A percentile compares a stretch with the other conserved stretches of the same genome.
phyloP scores from a whole-genome alignment of 1,140 invertebrate species.

The Drosophila jambulina region DNA sequence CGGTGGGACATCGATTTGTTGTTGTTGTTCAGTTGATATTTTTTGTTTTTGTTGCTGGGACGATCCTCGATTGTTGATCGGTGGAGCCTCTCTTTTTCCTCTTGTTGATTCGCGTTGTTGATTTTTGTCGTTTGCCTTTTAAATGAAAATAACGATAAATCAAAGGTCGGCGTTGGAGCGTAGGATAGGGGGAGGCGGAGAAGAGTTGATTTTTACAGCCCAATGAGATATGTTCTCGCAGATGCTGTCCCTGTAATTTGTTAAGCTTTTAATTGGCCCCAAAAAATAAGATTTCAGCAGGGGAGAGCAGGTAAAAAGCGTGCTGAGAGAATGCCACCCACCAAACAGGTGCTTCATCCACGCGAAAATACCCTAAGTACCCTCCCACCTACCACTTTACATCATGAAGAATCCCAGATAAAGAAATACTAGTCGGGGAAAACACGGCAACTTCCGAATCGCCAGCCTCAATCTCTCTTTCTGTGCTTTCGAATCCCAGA shows the following conservation, averaged over 20 bases:
- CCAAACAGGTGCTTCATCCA: constrained; percentile 19
- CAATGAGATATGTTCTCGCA: constrained; percentile 37
- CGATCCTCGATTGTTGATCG: constrained; percentile 34
- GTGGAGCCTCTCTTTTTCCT: constrained; percentile 5
- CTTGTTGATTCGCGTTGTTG: constrained; percentile 51
- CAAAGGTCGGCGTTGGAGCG: constrained; percentile 65
- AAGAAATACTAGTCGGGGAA: constrained; percentile 21
- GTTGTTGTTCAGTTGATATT: constrained; percentile 34
- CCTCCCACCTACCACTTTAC: neutral
- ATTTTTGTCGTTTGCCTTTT: constrained; percentile 83
- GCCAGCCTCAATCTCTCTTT: constrained; percentile 1
- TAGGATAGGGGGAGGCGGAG: neutral
- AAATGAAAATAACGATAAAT: constrained; percentile 83
- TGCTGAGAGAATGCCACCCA: constrained; percentile 22
- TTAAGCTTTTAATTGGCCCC: constrained; percentile 59
- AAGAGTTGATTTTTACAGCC: constrained; percentile 2
- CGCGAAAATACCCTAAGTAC: too few relatives aligned
- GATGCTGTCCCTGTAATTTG: constrained; percentile 45
- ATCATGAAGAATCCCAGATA: constrained; percentile 43
- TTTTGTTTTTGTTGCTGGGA: constrained; percentile 30
- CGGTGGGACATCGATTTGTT: constrained; percentile 79
- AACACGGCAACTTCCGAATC: constrained; percentile 7
- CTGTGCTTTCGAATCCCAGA: constrained; percentile 50
- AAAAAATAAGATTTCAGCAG: constrained; percentile 6
- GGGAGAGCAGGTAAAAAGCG: neutral